Base-by-base conservation (phyloP, 2,797 vertebrate genomes). In the Martes flavigula region DNA sequence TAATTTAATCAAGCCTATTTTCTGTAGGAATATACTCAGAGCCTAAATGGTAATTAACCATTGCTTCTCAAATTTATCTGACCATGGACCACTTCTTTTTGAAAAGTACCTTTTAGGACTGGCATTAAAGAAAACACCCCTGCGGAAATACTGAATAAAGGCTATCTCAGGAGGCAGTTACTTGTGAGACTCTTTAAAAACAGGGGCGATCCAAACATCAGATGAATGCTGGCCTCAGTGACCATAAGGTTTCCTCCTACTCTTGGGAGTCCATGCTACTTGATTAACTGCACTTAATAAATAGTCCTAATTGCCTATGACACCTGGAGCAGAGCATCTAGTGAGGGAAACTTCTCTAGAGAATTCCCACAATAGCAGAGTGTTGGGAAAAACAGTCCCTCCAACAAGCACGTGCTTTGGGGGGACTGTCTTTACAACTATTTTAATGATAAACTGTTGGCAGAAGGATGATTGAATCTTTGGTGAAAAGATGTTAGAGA, bases 1-100 rank as follows among this genome's bases (percentile, higher is more conserved):
- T 94, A 54, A 92, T 92, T 96, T 90, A 58, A 88, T 85, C 2
- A 95, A n/a, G 40, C 51, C 87, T 68, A 54, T 88, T 91, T 97
- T 92, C 87, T 82, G 27, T 18, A 92, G 38, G 30, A 89, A 96
- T 88, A 96, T 88, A 90, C 18, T 96, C 66, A 79, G 58, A 94
- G 25, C 15, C 18, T 87, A 83, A 89, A 60, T 85, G 56, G 30
- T 91, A 91, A 89, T 25, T 90, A 91, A 89, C 32, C 38, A 78
- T 51, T 87, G 27, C n/a, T 92, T 95, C 68, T 82, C 64, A 92
- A 96, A 83, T 27, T 54, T 89, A 87, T 75, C 91, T 96, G 72
- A 88, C 73, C 58, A 78, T 46, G 40, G 40, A 58, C 43, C 7
- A 93, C n/a, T 93, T 94, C 43, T 94, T 93, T 94, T 87, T 91